phyloP scores from a whole-genome alignment of 2,113 vertebrate genomes.

The Eurystomus gularis region DNA sequence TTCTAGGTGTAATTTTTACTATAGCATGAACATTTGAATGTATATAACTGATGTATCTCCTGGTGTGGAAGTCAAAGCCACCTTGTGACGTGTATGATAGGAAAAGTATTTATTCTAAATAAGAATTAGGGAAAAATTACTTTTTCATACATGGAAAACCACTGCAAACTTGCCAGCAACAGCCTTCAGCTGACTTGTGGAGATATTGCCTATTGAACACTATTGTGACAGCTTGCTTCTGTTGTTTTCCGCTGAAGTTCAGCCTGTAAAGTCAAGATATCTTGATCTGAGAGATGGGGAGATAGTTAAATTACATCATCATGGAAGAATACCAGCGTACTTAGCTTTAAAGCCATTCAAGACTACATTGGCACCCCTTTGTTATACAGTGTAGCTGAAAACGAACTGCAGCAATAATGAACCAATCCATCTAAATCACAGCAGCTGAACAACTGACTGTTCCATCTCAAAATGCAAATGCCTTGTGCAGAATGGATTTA shows the following conservation, averaged over 20 bases:
- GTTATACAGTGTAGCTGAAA: slow-evolving; percentile 67
- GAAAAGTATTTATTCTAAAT: background rate
- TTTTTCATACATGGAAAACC: background rate
- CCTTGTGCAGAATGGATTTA: slow-evolving; percentile 67
- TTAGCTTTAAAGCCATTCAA: slow-evolving; percentile 62
- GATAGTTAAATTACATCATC: slow-evolving; percentile 57
- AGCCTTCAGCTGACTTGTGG: background rate
- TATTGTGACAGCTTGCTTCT: slow-evolving; percentile 18
- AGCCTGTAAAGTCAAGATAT: slow-evolving; percentile 27
- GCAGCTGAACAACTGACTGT: slow-evolving; percentile 67
- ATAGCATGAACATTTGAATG: background rate
- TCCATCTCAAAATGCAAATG: slow-evolving; percentile 72
- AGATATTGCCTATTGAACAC: background rate
- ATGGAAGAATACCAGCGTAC: slow-evolving; percentile 45
- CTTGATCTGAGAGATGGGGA: background rate
- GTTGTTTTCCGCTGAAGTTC: background rate
- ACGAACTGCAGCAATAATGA: slow-evolving; percentile 68
- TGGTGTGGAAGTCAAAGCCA: background rate
- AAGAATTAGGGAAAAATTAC: background rate
- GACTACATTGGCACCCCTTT: slow-evolving; percentile 63
- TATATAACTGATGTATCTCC: background rate
- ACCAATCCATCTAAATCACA: slow-evolving; percentile 69
- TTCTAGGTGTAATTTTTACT: background rate
- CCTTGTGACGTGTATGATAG: background rate
- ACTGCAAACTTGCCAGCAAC: background rate